Evolutionary conservation across 2,888 invertebrate genomes (phyloP), one percentile per base, ranked within the genome.

Genomic region (Rhynchonema sp.): DNA sequence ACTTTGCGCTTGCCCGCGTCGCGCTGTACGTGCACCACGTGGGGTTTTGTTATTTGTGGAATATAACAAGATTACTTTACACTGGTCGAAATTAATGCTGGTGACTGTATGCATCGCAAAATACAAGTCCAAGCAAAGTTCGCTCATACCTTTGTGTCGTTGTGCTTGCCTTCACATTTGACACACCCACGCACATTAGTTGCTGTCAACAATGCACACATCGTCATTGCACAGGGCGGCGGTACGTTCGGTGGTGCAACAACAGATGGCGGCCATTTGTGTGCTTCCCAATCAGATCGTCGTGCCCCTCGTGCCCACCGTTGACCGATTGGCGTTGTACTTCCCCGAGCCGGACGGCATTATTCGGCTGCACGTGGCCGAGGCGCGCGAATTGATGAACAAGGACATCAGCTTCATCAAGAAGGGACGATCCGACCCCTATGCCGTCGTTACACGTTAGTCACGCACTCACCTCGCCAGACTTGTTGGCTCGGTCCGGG

Each of bases 341-440:
- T 86, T 86, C 79, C 90, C 90, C 2, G 86, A 89, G 72, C 92
- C 92, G 1, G 87, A 91, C 80, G 96, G 98, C 62, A 86, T 96
- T 46, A 78, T 98, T 60, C 81, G 94, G 64, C 85, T 98, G 60
- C 88, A 92, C 74, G 84, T 96, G 17, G 83, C 94, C 9, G 90
- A 90, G 79, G 96, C 90, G 13, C 85, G 86, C 74, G 86, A 96
- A 75, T 80, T 98, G 27, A 89, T 90, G 84, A 92, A 87, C 75
- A 91, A 89, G 76, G 98, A 98, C 75, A 84, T 92, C 56, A 82
- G 87, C 55, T 80, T 96, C 74, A 75, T 94, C 69, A 89, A 88
- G 72, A 86, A 87, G 79, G 90, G 92, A 72, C 94, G 94, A 79
- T 92, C 92, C 0, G 96, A 98, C 80, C 96, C 98, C 2, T 98